Conservation (phyloP, 2,888 invertebrate species). For the Drosophila setosimentum region DNA sequence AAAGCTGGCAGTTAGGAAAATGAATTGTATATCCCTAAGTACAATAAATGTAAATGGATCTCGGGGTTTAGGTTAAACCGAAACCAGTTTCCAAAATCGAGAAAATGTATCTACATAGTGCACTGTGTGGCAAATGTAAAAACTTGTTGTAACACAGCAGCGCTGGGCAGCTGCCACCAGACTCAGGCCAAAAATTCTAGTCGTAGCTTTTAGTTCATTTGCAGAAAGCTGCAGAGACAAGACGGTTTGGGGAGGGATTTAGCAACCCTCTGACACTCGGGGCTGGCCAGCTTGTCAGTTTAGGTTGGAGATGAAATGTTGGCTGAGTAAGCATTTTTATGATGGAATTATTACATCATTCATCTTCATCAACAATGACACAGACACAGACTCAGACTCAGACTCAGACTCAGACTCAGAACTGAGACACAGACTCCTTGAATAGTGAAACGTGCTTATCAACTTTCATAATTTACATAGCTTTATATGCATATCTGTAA, state of each 20-base stretch:
- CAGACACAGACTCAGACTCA: background rate
- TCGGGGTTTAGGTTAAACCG: constrained; percentile 55
- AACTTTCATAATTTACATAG: constrained; percentile 50
- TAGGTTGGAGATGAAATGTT: constrained; percentile 54
- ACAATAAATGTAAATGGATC: constrained; percentile 72
- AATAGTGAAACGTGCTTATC: constrained; percentile 64
- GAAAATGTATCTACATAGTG: constrained; percentile 38
- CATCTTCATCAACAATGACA: constrained; percentile 70
- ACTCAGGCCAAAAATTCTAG: constrained; percentile 7
- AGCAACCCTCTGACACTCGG: constrained; percentile 59
- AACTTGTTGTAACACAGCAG: constrained; percentile 57
- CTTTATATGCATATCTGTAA: constrained; percentile 33
- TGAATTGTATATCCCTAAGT: constrained; percentile 45
- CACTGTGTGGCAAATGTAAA: constrained; percentile 66
- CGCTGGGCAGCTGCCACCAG: constrained; percentile 28
- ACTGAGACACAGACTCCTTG: constrained; percentile 35
- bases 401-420: background rate
- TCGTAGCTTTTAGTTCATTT: constrained; percentile 61
- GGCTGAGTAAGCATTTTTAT: constrained; percentile 70
- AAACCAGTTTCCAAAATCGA: constrained; percentile 67
- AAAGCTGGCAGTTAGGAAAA: constrained; percentile 56
- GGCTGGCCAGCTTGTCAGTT: constrained; percentile 60
- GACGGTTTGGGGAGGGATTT: background rate
- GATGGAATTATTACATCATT: constrained; percentile 81
- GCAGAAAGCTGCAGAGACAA: constrained; percentile 28